These are phyloP conservation scores for Tachyglossus aculeatus DNA, from an alignment of 2,797 vertebrate species.

Conservation along the genomic window DNA sequence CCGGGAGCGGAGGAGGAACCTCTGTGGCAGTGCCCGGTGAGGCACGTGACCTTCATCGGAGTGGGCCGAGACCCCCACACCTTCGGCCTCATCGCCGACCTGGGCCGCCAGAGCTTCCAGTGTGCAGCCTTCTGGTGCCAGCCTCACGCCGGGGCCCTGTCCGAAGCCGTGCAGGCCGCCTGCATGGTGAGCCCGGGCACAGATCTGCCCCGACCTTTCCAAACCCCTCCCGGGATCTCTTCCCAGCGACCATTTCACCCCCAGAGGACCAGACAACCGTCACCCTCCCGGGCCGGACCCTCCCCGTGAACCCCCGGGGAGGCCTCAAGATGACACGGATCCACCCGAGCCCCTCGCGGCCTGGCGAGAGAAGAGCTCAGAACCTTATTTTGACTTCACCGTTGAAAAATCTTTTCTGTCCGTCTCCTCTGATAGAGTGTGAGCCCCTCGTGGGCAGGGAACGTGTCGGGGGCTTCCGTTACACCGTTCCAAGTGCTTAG, in stretches of 20 bases:
- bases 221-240: neutral
- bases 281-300: too few relatives aligned
- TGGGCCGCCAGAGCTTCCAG: conserved; percentile 86
- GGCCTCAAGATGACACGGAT: too few relatives aligned
- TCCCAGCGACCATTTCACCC: conserved; percentile 93
- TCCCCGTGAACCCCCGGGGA: too few relatives aligned
- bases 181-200: conserved; percentile 86
- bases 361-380: too few relatives aligned
- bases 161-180: conserved; percentile 91
- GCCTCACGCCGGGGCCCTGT: conserved; percentile 88
- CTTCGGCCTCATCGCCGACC: conserved; percentile 90
- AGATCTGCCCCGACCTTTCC: neutral
- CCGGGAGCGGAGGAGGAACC: conserved; percentile 59
- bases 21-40: conserved; percentile 90
- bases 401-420: too few relatives aligned
- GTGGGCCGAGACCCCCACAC: conserved; percentile 90
- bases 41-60: conserved; percentile 93
- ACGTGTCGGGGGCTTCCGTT: too few relatives aligned
- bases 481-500: too few relatives aligned
- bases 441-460: too few relatives aligned
- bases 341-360: too few relatives aligned
- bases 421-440: too few relatives aligned
- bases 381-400: too few relatives aligned
- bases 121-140: conserved; percentile 95
- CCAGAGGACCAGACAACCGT: too few relatives aligned